A percentile compares a stretch with the other conserved stretches of the same genome.
Evolutionary conservation across 2,888 invertebrate genomes (phyloP).

Genomic region (Apocheima hispidaria): DNA sequence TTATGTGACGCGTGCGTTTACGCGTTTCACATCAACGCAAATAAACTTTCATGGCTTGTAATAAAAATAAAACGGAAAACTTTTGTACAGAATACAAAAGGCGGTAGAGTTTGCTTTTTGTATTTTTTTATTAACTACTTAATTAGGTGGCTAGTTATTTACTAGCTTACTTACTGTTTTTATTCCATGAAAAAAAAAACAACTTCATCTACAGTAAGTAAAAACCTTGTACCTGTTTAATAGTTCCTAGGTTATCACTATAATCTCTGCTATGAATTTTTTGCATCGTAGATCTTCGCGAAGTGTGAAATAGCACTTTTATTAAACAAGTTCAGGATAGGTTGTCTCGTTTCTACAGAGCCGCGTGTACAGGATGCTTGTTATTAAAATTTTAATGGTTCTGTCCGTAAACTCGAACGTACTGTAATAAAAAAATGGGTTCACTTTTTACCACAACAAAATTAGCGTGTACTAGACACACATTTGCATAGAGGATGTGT

Average conservation of each 20-base stretch:
- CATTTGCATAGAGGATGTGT: constrained; percentile 35
- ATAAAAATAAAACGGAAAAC: constrained; percentile 7
- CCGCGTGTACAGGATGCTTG: constrained; percentile 60
- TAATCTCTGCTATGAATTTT: neutral
- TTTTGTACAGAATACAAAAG: neutral
- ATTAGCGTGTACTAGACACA: constrained; percentile 32
- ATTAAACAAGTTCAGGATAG: constrained; percentile 62
- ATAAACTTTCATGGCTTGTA: constrained; percentile 12
- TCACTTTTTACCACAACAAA: constrained; percentile 32
- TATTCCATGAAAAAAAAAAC: neutral
- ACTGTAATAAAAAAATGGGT: constrained; percentile 42
- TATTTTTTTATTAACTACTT: neutral
- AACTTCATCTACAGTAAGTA: neutral
- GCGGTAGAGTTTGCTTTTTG: neutral
- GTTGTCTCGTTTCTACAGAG: constrained; percentile 51
- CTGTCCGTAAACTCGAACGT: constrained; percentile 46
- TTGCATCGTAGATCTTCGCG: constrained; percentile 34
- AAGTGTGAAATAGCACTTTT: constrained; percentile 44
- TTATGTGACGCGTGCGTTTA: constrained; percentile 44
- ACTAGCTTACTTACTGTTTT: neutral
- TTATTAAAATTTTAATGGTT: constrained; percentile 68
- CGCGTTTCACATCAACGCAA: constrained; percentile 43
- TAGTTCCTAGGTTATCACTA: neutral
- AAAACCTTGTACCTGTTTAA: neutral
- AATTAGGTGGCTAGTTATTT: neutral